phyloP scores from a whole-genome alignment of 2,113 vertebrate species.

The Phocoena phocoena region DNA sequence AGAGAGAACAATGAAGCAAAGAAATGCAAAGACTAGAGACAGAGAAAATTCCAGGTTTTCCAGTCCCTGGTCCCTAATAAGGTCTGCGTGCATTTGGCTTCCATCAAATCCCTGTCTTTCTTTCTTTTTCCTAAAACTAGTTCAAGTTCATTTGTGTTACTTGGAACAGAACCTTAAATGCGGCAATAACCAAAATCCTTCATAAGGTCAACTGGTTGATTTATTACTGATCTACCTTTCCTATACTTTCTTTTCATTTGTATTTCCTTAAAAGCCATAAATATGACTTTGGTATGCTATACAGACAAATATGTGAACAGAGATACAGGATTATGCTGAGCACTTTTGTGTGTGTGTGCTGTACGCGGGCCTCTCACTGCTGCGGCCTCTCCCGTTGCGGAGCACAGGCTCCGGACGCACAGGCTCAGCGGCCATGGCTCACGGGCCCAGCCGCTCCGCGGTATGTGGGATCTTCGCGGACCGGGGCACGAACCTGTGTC shows the following conservation, averaged over 20 bases:
- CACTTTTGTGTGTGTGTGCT: not conserved
- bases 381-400: too few relatives aligned
- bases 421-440: too few relatives aligned
- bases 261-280: conserved; percentile 27
- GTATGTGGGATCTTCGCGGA: too few relatives aligned
- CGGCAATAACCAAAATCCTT: conserved; percentile 24
- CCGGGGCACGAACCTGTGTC: too few relatives aligned
- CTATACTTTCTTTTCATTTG: conserved; percentile 25
- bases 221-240: not conserved
- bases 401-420: too few relatives aligned
- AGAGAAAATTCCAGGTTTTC: not conserved
- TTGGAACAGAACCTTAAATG: conserved; percentile 40
- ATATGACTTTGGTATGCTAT: not conserved
- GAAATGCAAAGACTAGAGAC: not conserved
- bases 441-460: too few relatives aligned
- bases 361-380: too few relatives aligned
- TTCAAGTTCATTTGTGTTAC: conserved; percentile 37
- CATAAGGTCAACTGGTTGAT: conserved; percentile 12
- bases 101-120: not conserved
- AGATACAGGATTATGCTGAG: not conserved
- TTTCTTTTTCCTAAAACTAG: conserved; percentile 31
- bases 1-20: not conserved
- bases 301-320: not conserved
- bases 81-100: conserved; percentile 31
- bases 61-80: not conserved